Conservation (phyloP, 2,888 invertebrate species). For the Willowsia nigromaculata region DNA sequence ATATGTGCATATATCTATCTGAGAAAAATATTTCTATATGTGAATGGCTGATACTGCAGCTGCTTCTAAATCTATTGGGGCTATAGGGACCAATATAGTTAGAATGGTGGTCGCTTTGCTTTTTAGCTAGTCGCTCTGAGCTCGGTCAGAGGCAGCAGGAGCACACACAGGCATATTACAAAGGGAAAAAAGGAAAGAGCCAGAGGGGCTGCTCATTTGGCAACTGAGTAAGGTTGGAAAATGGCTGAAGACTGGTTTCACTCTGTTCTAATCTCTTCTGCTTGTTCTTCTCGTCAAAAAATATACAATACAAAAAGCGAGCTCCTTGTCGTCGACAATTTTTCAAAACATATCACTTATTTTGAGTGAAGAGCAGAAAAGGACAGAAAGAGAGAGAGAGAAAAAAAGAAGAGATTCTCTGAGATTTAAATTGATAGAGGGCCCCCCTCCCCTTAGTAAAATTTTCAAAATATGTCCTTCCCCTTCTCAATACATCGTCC, state of each 20-base stretch:
- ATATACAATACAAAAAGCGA: constrained; percentile 3
- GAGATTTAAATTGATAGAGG: constrained; percentile 68
- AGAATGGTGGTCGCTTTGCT: constrained; percentile 52
- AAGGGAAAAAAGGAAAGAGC: constrained; percentile 54
- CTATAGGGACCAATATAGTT: constrained; percentile 59
- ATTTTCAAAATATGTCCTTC: constrained; percentile 71
- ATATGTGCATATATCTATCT: neutral
- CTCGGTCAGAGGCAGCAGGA: constrained; percentile 65
- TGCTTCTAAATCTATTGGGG: constrained; percentile 51
- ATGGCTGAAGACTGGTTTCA: constrained; percentile 74
- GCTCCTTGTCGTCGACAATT: constrained; percentile 55
- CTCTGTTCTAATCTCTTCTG: constrained; percentile 59
- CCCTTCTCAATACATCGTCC: constrained; percentile 45
- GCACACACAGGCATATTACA: neutral
- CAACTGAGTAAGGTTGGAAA: constrained; percentile 73
- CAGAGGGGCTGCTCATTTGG: constrained; percentile 72
- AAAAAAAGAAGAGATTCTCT: neutral
- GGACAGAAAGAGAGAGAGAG: neutral
- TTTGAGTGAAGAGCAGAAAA: constrained; percentile 54
- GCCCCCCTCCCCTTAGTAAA: constrained; percentile 71
- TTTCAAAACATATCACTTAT: constrained; percentile 69
- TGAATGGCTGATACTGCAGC: constrained; percentile 59
- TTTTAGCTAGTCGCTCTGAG: constrained; percentile 53
- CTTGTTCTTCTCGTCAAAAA: constrained; percentile 55
- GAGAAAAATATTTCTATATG: neutral